Percentiles rank a stretch among this genome's conserved stretches.
Evolutionary conservation across 1,140 invertebrate genomes (phyloP).

Genomic region (Drosophila miranda): DNA sequence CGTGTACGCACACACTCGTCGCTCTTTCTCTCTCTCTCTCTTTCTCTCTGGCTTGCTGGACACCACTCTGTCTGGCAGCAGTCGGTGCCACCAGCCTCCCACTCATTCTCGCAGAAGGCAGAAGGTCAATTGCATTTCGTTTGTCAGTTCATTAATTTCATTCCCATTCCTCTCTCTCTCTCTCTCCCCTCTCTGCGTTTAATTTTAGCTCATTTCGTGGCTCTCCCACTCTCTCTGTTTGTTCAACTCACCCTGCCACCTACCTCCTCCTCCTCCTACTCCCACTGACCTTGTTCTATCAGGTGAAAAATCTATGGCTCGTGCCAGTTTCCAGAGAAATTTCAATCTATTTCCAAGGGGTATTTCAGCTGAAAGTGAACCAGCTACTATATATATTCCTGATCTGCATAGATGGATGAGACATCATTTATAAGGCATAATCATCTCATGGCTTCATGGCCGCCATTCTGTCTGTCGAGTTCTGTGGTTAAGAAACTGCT

Average conservation of each 20-base stretch:
- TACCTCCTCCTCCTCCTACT: background rate
- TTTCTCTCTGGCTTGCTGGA: slow-evolving; percentile 29
- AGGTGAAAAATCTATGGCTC: slow-evolving; percentile 41
- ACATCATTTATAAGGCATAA: no score
- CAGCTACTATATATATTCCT: background rate
- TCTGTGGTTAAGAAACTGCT: no score
- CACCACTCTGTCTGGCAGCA: slow-evolving; percentile 59
- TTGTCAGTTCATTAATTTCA: slow-evolving; percentile 75
- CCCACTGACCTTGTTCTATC: slow-evolving; percentile 25
- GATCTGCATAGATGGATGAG: no score
- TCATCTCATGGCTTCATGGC: no score
- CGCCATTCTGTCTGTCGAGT: no score
- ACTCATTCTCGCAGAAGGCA: slow-evolving; percentile 29
- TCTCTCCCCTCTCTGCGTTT: slow-evolving; percentile 20
- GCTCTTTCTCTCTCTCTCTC: background rate
- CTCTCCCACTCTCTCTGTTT: slow-evolving; percentile 10
- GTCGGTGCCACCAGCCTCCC: slow-evolving; percentile 41
- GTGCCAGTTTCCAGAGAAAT: slow-evolving; percentile 30
- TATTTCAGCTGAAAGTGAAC: background rate
- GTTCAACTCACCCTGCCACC: slow-evolving; percentile 49
- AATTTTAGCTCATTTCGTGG: slow-evolving; percentile 44
- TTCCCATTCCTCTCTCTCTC: slow-evolving; percentile 12
- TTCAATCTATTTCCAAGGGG: background rate
- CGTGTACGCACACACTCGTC: slow-evolving; percentile 39
- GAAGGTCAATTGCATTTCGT: slow-evolving; percentile 77